A percentile compares a stretch with the other conserved stretches of the same genome.
phyloP scores from a whole-genome alignment of 2,797 vertebrate species.

The Lagocephalus sceleratus region DNA sequence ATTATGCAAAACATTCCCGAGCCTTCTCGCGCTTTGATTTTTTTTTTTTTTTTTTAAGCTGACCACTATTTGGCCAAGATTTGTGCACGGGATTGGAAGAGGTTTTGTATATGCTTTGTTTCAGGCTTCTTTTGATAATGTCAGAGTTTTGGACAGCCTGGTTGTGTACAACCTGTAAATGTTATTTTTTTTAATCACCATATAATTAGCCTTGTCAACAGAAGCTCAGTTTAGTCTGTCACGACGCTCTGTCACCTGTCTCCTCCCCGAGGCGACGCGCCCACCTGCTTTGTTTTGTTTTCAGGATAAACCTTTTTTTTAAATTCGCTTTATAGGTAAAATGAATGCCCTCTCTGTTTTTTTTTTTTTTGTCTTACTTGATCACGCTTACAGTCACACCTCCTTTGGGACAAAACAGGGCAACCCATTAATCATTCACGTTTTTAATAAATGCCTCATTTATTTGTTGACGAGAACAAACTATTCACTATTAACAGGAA shows the following conservation, averaged over 20 bases:
- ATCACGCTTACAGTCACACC: constrained; percentile 22
- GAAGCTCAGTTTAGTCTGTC: constrained; percentile 59
- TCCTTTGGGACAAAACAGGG: constrained; percentile 12
- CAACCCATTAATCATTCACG: constrained; percentile 11
- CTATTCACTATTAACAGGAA: not conserved
- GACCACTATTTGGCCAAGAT: constrained; percentile 46
- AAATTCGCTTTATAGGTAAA: too few relatives aligned
- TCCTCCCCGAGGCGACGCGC: constrained; percentile 40
- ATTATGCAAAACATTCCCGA: constrained; percentile 57
- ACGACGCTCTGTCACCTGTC: constrained; percentile 38
- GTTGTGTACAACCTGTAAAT: not conserved
- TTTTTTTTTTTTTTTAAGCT: constrained; percentile 49
- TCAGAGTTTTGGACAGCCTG: not conserved
- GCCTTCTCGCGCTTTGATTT: constrained; percentile 66
- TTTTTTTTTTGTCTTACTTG: constrained; percentile 23
- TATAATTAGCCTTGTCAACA: constrained; percentile 21
- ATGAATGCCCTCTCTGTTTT: constrained; percentile 36
- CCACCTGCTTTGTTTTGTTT: too few relatives aligned
- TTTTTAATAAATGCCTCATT: not conserved
- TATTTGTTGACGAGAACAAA: not conserved
- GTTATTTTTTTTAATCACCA: constrained; percentile 2
- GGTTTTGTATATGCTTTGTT: constrained; percentile 5
- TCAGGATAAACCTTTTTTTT: too few relatives aligned
- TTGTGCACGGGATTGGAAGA: constrained; percentile 37
- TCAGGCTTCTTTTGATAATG: constrained; percentile 16